Evolutionary conservation across 2,888 invertebrate genomes (phyloP), one percentile per base, ranked within the genome.

Genomic region (Nemapogon koenigi): DNA sequence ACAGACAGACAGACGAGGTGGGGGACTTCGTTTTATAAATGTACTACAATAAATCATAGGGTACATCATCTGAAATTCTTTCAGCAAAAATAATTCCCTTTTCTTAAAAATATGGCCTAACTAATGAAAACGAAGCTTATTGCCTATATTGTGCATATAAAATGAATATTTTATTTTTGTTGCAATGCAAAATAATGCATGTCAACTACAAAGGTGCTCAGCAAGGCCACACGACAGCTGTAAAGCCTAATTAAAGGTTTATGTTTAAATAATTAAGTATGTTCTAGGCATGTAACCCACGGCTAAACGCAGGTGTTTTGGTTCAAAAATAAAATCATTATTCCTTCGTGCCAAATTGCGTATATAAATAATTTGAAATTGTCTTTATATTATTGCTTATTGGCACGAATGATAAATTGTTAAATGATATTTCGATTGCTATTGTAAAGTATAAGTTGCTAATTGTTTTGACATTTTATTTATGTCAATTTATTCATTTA

Each of bases 241-340:
- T 57, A 39, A 38, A 48, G 51, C 63, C 67, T 75, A 76, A 78
- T 76, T 78, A 78, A 72, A 73, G 66, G 70, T 68, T 75, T 72
- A 73, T 69, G 66, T 62, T 68, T 65, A 72, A 75, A 78, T 76
- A 76, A 78, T 78, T 78, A 72, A 75, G 59, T 68, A n/a, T n/a
- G n/a, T n/a, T n/a, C n/a, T n/a, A n/a, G 60, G 60, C 57, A 57
- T 44, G 46, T n/a, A n/a, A 48, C 49, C 49, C 51, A 45, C 49
- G 45, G 49, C 42, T 11, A 28, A 14, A 39, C 47, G 70, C 75
- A 72, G 72, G 70, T 75, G 72, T 64, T 61, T 65, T 62, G 66
- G 66, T 70, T 64, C 67, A 58, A 59, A 53, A 59, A 65, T 67
- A 68, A 71, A 75, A 78, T 70, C 67, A 62, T 69, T 68, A 69